A percentile compares a stretch with the other conserved stretches of the same genome.
These are phyloP conservation scores for Atrina japonica DNA, from an alignment of 2,888 invertebrate genomes.

Conservation along the genomic window DNA sequence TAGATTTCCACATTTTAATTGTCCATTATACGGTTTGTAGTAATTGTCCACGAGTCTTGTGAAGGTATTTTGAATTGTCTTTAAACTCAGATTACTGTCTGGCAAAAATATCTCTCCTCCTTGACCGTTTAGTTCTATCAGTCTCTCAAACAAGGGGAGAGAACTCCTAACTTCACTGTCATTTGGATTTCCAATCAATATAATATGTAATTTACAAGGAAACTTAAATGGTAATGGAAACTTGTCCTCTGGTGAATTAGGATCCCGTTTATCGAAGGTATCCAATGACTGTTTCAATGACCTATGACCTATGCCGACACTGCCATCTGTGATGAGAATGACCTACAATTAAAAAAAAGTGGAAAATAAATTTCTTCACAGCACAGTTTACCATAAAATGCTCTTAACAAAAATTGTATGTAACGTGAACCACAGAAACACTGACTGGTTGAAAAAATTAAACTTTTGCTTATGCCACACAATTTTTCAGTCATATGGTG, in stretches of 20 bases:
- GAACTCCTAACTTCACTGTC: constrained; percentile 82
- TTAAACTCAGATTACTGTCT: constrained; percentile 69
- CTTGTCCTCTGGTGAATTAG: constrained; percentile 70
- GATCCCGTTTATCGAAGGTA: constrained; percentile 58
- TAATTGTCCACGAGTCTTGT: constrained; percentile 87
- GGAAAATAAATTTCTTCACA: no score
- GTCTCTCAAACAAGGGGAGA: constrained; percentile 88
- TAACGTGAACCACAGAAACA: no score
- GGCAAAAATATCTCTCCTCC: constrained; percentile 82
- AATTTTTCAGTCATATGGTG: no score
- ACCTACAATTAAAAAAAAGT: constrained; percentile 81
- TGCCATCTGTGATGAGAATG: constrained; percentile 89
- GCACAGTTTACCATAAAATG: no score
- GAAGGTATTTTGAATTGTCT: constrained; percentile 83
- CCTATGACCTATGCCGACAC: constrained; percentile 86
- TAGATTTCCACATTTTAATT: constrained; percentile 88
- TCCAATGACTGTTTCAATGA: constrained; percentile 84
- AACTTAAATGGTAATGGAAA: constrained; percentile 90
- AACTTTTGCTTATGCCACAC: no score
- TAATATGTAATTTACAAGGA: constrained; percentile 88
- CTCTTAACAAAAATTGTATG: no score
- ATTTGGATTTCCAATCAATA: constrained; percentile 79
- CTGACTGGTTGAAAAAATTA: no score
- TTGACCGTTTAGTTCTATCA: constrained; percentile 86
- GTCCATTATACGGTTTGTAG: constrained; percentile 88